phyloP scores from a whole-genome alignment of 2,888 invertebrate species.

The Pecten maximus region DNA sequence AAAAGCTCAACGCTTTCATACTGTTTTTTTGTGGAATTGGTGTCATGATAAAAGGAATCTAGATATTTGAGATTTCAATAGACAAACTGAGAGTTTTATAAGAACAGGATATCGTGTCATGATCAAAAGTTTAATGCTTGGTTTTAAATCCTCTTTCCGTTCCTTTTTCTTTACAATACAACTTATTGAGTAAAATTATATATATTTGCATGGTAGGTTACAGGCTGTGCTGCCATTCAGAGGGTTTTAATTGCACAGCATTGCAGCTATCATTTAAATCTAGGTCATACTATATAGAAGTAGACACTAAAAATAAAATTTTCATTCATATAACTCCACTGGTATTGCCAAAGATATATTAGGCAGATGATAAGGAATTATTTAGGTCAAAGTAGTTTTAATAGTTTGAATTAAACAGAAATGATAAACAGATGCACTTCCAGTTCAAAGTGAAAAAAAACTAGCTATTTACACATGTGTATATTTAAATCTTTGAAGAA shows the following conservation, averaged over 20 bases:
- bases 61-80: constrained; percentile 9
- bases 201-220: neutral
- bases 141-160: neutral
- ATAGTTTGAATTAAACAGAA: neutral
- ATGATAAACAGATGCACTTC: neutral
- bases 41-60: neutral
- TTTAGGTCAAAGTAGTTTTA: neutral
- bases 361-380: neutral
- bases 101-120: neutral
- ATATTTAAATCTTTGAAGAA: no score
- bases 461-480: no score
- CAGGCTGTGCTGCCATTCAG: neutral
- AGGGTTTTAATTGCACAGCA: neutral
- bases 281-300: neutral
- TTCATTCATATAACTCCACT: neutral
- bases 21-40: neutral
- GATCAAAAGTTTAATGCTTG: neutral
- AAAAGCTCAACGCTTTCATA: neutral
- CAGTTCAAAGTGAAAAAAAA: no score
- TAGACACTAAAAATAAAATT: neutral
- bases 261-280: neutral
- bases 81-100: neutral
- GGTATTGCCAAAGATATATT: neutral
- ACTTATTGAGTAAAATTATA: neutral
- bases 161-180: neutral